Base-by-base conservation (phyloP, 2,888 invertebrate genomes). In the Poecilobothrus nobilitatus region DNA sequence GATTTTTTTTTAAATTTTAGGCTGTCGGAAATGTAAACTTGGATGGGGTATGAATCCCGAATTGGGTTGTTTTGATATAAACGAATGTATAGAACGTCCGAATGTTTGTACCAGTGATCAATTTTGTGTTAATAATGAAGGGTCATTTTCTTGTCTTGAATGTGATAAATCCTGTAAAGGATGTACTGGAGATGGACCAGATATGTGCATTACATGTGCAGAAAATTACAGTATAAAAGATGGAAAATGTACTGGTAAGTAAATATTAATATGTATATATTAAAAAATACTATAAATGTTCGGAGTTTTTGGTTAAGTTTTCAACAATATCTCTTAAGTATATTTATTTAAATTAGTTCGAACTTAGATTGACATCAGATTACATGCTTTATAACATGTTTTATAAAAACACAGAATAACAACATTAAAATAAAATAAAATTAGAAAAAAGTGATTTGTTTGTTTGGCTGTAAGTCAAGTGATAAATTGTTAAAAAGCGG, bases 71-170 rank as follows among this genome's bases (percentile, higher is more conserved):
- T 75, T 86, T 63, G 96, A 96, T 78, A 79, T 94, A 0, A 90
- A 96, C 77, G 96, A 96, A 81, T 97, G 96, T 80, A 81, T 88
- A 7, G 81, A 84, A 41, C 77, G 82, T 15, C 80, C 83, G 20
- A 74, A 83, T 8, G 83, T 81, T 67, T 90, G 88, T 75, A 83
- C 83, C 0, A 82, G 84, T 1, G 86, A 90, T 76, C 87, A 95
- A 77, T 95, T 95, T 78, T 97, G 97, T 79, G 86, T 94, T 6
- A 97, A 97, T 78, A 91, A 89, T 15, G 91, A 93, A 68, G 96
- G 97, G 9, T 91, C 92, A 0, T 93, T 86, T 76, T 82, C 84
- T 12, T 96, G 96, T 68, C 73, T 80, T 62, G 88, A 85, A 67
- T 97, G 97, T 82, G 94, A 96, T 81, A 88, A 85, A 75, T 87